Evolutionary conservation across 1,140 invertebrate species (phyloP), one percentile per base, ranked within the genome.

Genomic region (Drosophila aff.): DNA sequence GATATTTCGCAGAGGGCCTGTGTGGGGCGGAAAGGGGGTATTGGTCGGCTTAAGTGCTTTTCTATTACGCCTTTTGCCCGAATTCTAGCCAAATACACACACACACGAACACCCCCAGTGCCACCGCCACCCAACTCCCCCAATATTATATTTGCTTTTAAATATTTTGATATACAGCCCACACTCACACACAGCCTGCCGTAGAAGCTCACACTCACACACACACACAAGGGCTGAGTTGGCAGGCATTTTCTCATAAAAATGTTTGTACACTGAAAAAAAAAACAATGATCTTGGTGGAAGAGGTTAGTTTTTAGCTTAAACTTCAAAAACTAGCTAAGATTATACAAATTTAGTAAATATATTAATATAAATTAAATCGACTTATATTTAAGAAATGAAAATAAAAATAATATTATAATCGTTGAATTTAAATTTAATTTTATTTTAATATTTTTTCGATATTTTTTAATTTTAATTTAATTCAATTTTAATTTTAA

Each of bases 101-200:
- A 43, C 49, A 53, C 58, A 55, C 58, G 40, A 31, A 58, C 58
- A 66, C 64, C 59, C 72, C 52, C 13, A 63, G 73, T 67, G 46
- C 40, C 38, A 68, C 13, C 11, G 21, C 40, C 58, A 64, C 59
- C 62, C 74, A 77, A 63, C 59, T 67, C 79, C 79, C 66, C 81
- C 76, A 76, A 91, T 91, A 91, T 84, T 79, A 91, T 91, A 91
- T 91, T 91, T 91, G 83, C 87, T 91, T 91, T 91, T 91, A 91
- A 91, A 91, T 91, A 91, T 91, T 91, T 91, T 91, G 89, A 91
- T 91, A 91, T 87, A 91, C 86, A 82, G 82, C 86, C 68, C 79
- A 76, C 74, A 74, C 69, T 52, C 52, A 36, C 52, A 53, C 18
- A 53, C 6, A 33, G 18, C 7, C 21, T 38, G 18, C 16, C 49